A percentile compares a stretch with the other conserved stretches of the same genome.
Evolutionary conservation across 1,140 invertebrate genomes (phyloP).

Genomic region (Zaprionus camerounensis): DNA sequence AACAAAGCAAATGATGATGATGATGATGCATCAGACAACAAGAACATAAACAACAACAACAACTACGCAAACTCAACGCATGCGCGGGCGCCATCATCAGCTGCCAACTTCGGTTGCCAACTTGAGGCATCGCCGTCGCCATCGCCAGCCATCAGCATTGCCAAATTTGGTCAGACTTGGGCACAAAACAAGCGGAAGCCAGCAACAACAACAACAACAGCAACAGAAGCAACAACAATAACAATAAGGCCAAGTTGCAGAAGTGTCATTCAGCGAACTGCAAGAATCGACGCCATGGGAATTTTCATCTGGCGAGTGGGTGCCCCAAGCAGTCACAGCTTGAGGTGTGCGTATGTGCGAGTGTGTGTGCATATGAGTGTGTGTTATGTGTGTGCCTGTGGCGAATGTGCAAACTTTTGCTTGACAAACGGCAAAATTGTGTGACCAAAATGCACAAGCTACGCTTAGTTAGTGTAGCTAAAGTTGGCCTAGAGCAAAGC

Average conservation of each 20-base stretch:
- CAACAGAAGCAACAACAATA: conserved; percentile 29
- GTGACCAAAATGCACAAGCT: conserved; percentile 9
- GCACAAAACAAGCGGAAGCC: conserved; percentile 56
- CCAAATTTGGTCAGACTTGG: conserved; percentile 75
- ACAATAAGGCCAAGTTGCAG: conserved; percentile 55
- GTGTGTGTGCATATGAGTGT: neutral
- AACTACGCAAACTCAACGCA: conserved; percentile 58
- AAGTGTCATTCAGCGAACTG: conserved; percentile 65
- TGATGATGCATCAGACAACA: conserved; percentile 39
- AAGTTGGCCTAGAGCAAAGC: neutral
- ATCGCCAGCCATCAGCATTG: conserved; percentile 44
- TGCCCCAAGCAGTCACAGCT: conserved; percentile 40
- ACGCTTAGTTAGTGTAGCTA: neutral
- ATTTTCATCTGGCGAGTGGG: conserved; percentile 72
- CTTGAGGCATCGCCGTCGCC: conserved; percentile 32
- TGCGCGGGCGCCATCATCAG: conserved; percentile 80
- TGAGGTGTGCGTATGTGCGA: conserved; percentile 57
- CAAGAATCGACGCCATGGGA: conserved; percentile 63
- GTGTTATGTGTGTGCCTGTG: conserved; percentile 8
- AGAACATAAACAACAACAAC: conserved; percentile 20
- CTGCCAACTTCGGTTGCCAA: conserved; percentile 55
- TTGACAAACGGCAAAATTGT: conserved; percentile 26
- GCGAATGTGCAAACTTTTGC: conserved; percentile 19
- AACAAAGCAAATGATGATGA: conserved; percentile 78
- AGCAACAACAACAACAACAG: conserved; percentile 28